phyloP scores from a whole-genome alignment of 2,797 vertebrate genomes.

The Chelonia mydas region DNA sequence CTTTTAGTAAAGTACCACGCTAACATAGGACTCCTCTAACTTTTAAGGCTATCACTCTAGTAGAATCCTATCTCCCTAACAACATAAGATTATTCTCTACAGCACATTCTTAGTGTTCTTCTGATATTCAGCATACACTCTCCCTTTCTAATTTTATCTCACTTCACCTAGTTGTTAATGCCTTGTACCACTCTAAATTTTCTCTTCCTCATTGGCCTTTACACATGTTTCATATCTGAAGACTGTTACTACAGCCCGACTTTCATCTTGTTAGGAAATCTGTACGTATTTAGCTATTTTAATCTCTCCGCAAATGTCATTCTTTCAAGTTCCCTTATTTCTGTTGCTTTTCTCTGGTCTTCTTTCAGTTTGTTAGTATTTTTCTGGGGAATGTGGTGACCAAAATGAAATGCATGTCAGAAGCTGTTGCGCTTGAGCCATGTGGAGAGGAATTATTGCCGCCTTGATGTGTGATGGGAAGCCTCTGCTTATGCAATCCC shows the following conservation, averaged over 20 bases:
- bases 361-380: neutral
- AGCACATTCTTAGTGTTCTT: neutral
- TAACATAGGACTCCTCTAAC: neutral
- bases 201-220: neutral
- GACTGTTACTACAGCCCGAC: neutral
- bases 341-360: neutral
- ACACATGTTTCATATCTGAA: neutral
- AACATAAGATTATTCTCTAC: neutral
- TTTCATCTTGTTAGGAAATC: neutral
- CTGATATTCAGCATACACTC: neutral
- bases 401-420: neutral
- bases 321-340: neutral
- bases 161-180: neutral
- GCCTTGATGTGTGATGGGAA: neutral
- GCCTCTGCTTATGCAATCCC: neutral
- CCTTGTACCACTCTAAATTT: neutral
- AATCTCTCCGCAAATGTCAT: neutral
- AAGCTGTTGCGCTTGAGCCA: neutral
- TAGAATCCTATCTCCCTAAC: neutral
- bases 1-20: neutral
- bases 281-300: neutral
- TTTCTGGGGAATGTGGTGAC: neutral
- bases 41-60: neutral
- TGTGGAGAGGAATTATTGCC: neutral
- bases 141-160: neutral